Evolutionary conservation across 2,113 vertebrate genomes (phyloP), one percentile per base, ranked within the genome.

Genomic region (Callaeas wilsoni): DNA sequence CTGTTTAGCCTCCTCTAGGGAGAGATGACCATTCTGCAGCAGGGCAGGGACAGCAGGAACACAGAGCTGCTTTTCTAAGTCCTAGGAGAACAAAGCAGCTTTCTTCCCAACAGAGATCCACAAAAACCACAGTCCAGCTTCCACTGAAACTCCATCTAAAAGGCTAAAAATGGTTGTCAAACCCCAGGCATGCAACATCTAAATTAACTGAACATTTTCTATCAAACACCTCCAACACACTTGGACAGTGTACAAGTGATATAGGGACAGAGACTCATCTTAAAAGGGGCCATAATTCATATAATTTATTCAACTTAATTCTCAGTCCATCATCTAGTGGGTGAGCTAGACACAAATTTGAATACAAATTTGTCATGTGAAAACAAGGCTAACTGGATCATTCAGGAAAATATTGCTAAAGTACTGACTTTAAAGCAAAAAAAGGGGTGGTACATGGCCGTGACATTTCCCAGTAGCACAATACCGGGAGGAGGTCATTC

Each of bases 41-140:
- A 49, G 16, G 0, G 0, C 63, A 62, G 37, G n/a, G 25, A 30
- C 49, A 22, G 25, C 0, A 0, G 6, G 76, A 89, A n/a, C 42
- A 47, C 33, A 60, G 27, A 9, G 2, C 13, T 11, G 2, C 9
- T 33, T 32, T 26, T 68, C 19, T 30, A 37, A 46, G 30, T 67
- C 44, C n/a, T 53, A 10, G 13, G 22, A 63, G 20, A 87, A 9
- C 26, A 55, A 62, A 64, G 9, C 1, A 1, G 4, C 41, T 71
- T 56, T 33, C 50, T 30, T 84, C 19, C 21, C 30, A 7, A 27
- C 25, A 70, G n/a, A 5, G 4, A 57, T 12, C 16, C 13, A 62
- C 15, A 8, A 77, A 65, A 76, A 73, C 7, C 2, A 1, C 5
- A 5, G 26, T 26, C 20, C 49, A 20, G 26, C 63, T 80, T 76